phyloP scores from a whole-genome alignment of 2,888 invertebrate species.

The Lobophora halterata region DNA sequence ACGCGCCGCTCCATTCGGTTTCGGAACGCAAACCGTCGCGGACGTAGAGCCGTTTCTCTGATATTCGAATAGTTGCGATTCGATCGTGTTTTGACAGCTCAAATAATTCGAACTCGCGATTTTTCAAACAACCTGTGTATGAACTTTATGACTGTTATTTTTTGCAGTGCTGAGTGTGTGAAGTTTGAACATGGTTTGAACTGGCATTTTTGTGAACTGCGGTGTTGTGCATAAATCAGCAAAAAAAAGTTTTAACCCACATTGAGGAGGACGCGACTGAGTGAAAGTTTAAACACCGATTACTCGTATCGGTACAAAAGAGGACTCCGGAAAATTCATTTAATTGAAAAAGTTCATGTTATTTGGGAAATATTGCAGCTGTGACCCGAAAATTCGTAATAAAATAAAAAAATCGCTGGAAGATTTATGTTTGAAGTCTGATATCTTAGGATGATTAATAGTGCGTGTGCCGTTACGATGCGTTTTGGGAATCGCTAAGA shows the following conservation, averaged over 20 bases:
- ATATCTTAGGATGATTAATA: constrained; percentile 70
- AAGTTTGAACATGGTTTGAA: constrained; percentile 37
- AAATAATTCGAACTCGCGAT: constrained; percentile 29
- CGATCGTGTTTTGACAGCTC: constrained; percentile 68
- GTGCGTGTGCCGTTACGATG: constrained; percentile 57
- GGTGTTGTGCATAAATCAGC: constrained; percentile 53
- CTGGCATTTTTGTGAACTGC: constrained; percentile 37
- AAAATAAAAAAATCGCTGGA: constrained; percentile 66
- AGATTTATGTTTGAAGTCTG: constrained; percentile 63
- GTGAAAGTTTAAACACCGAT: constrained; percentile 65
- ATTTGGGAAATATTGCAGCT: constrained; percentile 65
- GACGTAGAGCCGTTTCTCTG: constrained; percentile 49
- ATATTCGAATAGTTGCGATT: constrained; percentile 48
- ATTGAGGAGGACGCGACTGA: constrained; percentile 57
- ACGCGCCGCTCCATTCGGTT: constrained; percentile 77
- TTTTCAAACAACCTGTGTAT: constrained; percentile 22
- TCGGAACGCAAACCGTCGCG: constrained; percentile 56
- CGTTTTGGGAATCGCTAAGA: constrained; percentile 56
- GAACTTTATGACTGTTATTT: constrained; percentile 26
- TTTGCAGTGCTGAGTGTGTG: constrained; percentile 37
- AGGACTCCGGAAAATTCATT: constrained; percentile 46
- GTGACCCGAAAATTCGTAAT: constrained; percentile 67
- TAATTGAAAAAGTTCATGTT: constrained; percentile 68
- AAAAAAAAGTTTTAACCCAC: constrained; percentile 61
- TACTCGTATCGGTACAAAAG: constrained; percentile 52